Conservation (phyloP, 2,113 vertebrate genomes). For the Columba livia region DNA sequence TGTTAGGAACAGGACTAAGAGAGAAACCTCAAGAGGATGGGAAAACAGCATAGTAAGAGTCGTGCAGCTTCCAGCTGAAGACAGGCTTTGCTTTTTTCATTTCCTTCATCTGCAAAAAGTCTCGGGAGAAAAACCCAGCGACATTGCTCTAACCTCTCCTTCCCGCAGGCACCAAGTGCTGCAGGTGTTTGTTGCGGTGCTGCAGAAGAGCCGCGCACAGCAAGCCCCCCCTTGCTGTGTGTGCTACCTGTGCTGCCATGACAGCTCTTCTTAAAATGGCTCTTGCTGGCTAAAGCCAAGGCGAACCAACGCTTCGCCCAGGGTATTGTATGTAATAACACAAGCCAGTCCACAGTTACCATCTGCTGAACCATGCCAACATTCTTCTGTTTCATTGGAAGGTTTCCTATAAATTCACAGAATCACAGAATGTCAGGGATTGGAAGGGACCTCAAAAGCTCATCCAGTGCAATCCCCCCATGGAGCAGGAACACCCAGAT, state of each 20-base stretch:
- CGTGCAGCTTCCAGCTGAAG: not conserved
- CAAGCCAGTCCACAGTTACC: not conserved
- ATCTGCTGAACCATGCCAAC: not conserved
- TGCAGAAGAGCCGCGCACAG: not conserved
- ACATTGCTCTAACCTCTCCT: not conserved
- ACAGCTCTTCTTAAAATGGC: not conserved
- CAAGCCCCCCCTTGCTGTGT: not conserved
- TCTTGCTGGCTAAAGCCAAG: not conserved
- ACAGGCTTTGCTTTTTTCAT: not conserved
- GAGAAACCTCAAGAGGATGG: conserved; percentile 10
- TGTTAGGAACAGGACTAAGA: not conserved
- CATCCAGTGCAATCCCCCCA: no score
- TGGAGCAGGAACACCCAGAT: no score
- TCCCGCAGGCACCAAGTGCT: not conserved
- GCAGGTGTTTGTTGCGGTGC: not conserved
- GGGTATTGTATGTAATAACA: not conserved
- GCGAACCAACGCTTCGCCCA: not conserved
- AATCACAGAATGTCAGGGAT: no score
- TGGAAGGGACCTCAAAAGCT: no score
- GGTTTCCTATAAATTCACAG: not conserved
- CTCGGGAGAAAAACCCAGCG: not conserved
- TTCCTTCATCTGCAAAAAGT: not conserved
- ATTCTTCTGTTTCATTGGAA: not conserved
- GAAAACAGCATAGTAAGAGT: conserved; percentile 7
- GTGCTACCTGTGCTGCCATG: not conserved